These are phyloP conservation scores for Hermatobates lingyangjiaoensis DNA, from an alignment of 1,140 invertebrate genomes.

Conservation along the genomic window DNA sequence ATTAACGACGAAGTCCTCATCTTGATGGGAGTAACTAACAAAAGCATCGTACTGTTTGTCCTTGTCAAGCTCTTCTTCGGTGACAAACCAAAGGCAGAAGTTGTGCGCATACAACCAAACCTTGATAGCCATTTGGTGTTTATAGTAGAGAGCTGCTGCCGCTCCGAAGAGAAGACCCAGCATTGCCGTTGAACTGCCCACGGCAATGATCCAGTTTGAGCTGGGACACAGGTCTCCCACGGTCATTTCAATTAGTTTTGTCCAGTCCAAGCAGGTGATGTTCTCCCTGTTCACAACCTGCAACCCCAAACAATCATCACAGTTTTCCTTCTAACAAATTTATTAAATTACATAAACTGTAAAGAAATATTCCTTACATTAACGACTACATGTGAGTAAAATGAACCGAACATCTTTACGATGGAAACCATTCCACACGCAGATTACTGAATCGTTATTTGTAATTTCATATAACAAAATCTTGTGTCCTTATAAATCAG, in stretches of 20 bases:
- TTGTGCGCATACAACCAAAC: conserved; percentile 48
- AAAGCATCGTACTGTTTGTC: conserved; percentile 72
- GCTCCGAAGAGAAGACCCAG: conserved; percentile 29
- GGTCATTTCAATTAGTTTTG: conserved; percentile 24
- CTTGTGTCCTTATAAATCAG: too few species aligned
- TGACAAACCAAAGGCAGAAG: conserved; percentile 40
- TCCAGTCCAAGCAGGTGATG: conserved; percentile 26
- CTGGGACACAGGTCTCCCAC: conserved; percentile 30
- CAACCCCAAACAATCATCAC: conserved; percentile 10
- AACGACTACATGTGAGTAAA: background rate
- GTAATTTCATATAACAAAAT: too few species aligned
- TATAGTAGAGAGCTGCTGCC: conserved; percentile 36
- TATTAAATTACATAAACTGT: background rate
- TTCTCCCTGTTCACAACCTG: conserved; percentile 16
- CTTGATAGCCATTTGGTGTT: conserved; percentile 40
- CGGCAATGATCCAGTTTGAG: conserved; percentile 24
- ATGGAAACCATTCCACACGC: background rate
- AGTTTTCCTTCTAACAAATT: background rate
- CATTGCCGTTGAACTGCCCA: conserved; percentile 25
- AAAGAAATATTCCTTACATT: background rate
- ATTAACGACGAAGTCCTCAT: conserved; percentile 50
- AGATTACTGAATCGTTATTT: background rate
- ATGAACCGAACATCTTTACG: background rate
- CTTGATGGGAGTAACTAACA: conserved; percentile 65
- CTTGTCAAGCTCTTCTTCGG: conserved; percentile 50